Evolutionary conservation across 2,888 invertebrate genomes (phyloP), one percentile per base, ranked within the genome.

Genomic region (Stomorhina lunata): DNA sequence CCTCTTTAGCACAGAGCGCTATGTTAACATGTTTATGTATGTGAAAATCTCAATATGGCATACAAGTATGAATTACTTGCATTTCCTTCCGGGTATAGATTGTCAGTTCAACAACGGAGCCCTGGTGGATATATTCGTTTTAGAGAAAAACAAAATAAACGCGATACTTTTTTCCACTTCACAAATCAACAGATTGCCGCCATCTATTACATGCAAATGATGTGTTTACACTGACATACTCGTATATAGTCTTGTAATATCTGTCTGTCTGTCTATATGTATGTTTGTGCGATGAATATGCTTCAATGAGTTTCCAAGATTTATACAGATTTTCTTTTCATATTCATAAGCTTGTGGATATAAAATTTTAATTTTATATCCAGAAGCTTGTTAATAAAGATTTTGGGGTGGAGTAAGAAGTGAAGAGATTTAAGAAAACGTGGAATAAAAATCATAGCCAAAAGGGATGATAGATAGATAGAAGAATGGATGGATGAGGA

Each of bases 131-230:
- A 25, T 10, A 12, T 9, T 34, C 10, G 20, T 29, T n/a, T 61
- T 27, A 27, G 15, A 48, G 22, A 17, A 48, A 32, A 48, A 48
- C 10, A 50, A 29, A 20, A 53, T 53, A 55, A 75, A 34, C 55
- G 65, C 50, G 50, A 57, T 61, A n/a, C n/a, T n/a, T 50, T 48
- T 59, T 73, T 76, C 37, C 68, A 34, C 76, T 76, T 59, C 68
- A 45, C 50, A 40, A 59, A 77, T 77, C 68, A 77, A 77, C 68
- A 77, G 68, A 77, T 77, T 68, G 76, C 50, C 61, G 59, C 20
- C 29, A 20, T 34, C 22, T 43, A 29, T 15, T 53, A 32, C 43
- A 9, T 12, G 9, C 29, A 55, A 3, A 61, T 5, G 37, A 25
- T 45, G 17, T 25, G 34, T 15, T 37, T 27, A 45, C 12, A 17